These are phyloP conservation scores for Camponotus fellah DNA, from an alignment of 2,888 invertebrate genomes.

Conservation along the genomic window DNA sequence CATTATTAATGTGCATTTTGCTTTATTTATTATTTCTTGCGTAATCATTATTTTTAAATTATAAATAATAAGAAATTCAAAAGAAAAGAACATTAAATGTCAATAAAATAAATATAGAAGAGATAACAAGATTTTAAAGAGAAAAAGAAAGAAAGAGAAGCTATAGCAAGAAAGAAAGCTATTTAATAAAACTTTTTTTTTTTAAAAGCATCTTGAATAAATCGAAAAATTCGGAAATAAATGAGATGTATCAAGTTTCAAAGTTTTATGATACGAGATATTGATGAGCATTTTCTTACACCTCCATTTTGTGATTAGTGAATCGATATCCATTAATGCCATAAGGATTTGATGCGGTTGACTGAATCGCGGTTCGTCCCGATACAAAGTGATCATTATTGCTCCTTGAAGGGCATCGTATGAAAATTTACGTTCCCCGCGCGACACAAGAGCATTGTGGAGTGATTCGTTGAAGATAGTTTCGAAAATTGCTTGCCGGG, in stretches of 20 bases:
- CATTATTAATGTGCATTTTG: background rate
- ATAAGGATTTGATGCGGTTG: conserved; percentile 98
- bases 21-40: background rate
- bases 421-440: conserved; percentile 96
- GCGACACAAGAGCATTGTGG: conserved; percentile 93
- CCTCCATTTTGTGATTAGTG: conserved; percentile 99
- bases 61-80: background rate
- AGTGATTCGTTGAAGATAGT: conserved; percentile 95
- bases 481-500: conserved; percentile 94
- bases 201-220: background rate
- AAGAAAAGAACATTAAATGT: background rate
- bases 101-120: background rate
- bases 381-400: conserved; percentile 98
- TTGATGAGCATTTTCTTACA: conserved; percentile 89
- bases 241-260: background rate
- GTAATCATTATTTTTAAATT: background rate
- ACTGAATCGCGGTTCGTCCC: conserved; percentile 98
- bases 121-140: background rate
- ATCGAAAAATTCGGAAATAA: background rate
- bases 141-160: background rate
- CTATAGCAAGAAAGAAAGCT: background rate
- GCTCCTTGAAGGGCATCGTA: conserved; percentile 98
- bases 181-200: background rate
- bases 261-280: background rate
- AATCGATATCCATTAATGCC: conserved; percentile 98